Base-by-base conservation (phyloP, 2,113 vertebrate genomes). In the Charadrius vociferus region DNA sequence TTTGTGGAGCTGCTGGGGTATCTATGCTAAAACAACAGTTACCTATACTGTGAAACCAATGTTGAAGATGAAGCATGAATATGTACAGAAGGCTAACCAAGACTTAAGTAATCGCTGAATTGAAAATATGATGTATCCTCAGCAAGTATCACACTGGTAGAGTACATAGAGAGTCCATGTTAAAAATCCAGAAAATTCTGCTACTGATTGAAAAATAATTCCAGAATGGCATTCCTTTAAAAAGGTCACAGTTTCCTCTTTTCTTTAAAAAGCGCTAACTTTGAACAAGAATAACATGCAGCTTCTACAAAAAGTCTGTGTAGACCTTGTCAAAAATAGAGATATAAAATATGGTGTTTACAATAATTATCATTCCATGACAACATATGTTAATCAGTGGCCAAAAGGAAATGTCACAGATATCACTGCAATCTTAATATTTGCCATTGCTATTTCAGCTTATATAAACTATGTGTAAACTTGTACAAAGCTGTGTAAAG, bases 281-380 rank as follows among this genome's bases (percentile, higher is more conserved):
- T 34, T 49, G 23, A 82, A 58, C 6, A 72, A 27, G 4, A 81
- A 43, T 36, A 81, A 17, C 5, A 43, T 3, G 3, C 26, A 68
- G 6, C 8, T 59, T 83, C 36, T 68, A 61, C 26, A 68, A 62
- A 67, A 63, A 10, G 4, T 41, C n/a, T 52, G 15, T 26, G 22
- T 14, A 81, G 23, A 78, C 2, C 6, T 58, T 32, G 37, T 36
- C 27, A 50, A 86, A 91, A 52, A 58, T 3, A 39, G 34, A 56
- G 18, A 55, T 24, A 23, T 32, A 59, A 88, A 50, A 41, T 30
- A 37, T 1, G 2, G 3, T 56, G 39, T 36, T 70, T 43, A n/a
- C 13, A 10, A 22, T 53, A n/a, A 37, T 34, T 73, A 81, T 24
- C 0, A 1, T 13, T 88, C 7, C 8, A 32, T 13, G 6, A 52